phyloP scores from a whole-genome alignment of 2,888 invertebrate genomes.

The Brenthis ino region DNA sequence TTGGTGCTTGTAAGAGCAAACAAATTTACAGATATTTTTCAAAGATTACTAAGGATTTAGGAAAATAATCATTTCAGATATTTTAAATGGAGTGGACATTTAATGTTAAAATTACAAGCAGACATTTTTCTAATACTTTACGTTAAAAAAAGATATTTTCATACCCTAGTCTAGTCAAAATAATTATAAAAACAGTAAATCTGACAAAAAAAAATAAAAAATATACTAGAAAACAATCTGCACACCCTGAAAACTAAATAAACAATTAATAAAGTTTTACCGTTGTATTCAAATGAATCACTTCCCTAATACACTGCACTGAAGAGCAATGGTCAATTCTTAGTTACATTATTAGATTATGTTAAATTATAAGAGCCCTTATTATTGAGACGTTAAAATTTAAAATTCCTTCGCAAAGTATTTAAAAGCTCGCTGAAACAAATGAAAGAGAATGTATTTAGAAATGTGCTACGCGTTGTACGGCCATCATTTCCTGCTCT shows the following conservation, averaged over 20 bases:
- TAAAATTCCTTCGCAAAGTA: not conserved
- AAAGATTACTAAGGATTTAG: too few relatives aligned
- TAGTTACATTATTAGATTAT: conserved; percentile 5
- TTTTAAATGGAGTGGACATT: too few relatives aligned
- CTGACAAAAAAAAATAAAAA: too few relatives aligned
- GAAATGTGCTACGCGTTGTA: conserved; percentile 17
- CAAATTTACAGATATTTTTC: too few relatives aligned
- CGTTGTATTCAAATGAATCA: conserved; percentile 15
- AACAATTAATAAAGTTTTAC: conserved; percentile 7
- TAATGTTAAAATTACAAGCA: too few relatives aligned
- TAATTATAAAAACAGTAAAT: too few relatives aligned
- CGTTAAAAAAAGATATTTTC: too few relatives aligned
- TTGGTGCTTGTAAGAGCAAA: too few relatives aligned
- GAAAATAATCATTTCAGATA: too few relatives aligned
- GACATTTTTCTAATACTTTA: too few relatives aligned
- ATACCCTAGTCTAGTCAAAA: too few relatives aligned
- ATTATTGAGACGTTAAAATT: not conserved
- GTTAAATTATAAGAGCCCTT: not conserved
- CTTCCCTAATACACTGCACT: conserved; percentile 21
- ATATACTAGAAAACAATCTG: too few relatives aligned
- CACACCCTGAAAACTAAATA: not conserved
- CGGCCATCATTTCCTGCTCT: conserved; percentile 22
- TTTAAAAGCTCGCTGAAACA: not conserved
- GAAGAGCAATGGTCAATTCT: conserved; percentile 24
- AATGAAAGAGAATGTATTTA: conserved; percentile 23